Evolutionary conservation across 2,113 vertebrate species (phyloP), one percentile per base, ranked within the genome.

Genomic region (human (Homo sapiens)): DNA sequence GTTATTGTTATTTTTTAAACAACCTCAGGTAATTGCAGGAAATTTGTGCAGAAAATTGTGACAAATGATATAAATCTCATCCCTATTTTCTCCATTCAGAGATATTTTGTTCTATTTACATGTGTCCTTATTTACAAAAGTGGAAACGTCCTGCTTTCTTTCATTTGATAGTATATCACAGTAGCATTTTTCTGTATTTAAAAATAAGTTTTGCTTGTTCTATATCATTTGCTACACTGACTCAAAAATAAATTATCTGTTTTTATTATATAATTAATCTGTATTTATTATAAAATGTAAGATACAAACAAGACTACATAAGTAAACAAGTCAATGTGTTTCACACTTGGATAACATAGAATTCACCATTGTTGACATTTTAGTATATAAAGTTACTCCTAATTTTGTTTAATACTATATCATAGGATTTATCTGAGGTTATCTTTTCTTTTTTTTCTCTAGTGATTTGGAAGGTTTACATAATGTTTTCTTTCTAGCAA

Each of bases 131-230:
- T 64, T 94, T 94, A 87, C 5, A 87, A 76, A 84, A 75, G n/a
- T 92, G n/a, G 25, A 87, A 94, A 83, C 4, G 57, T 45, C 4
- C 17, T 93, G 78, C 17, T 27, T n/a, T 70, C 43, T 90, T 73
- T 64, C 78, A 81, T 73, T 66, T 79, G 17, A 38, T 79, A 70
- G 9, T 83, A 75, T 61, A 48, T 43, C 59, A 64, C 12, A 48
- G 10, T 22, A 84, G 6, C 18, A 87, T 64, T 84, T 89, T 64
- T 70, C 13, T 12, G 57, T 38, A 75, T 6, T 89, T 96, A 59
- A 95, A 93, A 93, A 73, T 96, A 48, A 89, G 48, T 66, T 82
- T 93, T 70, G 76, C 55, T 68, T 86, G 10, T 57, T 66, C 61
- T 48, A 35, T 86, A 78, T 5, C 20, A 93, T 78, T 85, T 95